These are phyloP conservation scores for Sarcophaga carnaria DNA, from an alignment of 2,888 invertebrate genomes.

Conservation along the genomic window DNA sequence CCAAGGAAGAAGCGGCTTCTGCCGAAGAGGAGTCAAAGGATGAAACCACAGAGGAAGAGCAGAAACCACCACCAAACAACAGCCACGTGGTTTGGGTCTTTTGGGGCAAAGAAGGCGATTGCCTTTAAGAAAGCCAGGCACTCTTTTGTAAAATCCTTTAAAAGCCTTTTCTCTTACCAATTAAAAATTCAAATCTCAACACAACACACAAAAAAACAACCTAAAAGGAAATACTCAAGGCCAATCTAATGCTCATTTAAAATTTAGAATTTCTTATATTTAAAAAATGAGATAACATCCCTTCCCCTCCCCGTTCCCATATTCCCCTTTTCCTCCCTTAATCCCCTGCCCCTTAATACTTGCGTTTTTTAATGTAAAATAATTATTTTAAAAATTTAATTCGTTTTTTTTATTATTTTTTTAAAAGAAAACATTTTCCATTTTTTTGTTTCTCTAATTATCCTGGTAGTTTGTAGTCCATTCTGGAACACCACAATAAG, in stretches of 20 bases:
- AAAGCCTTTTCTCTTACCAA: neutral
- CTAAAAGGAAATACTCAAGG: slow-evolving; percentile 44
- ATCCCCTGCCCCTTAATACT: neutral
- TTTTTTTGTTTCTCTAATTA: neutral
- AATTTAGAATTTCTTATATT: slow-evolving; percentile 36
- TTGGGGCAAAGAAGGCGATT: slow-evolving; percentile 88
- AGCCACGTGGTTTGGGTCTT: slow-evolving; percentile 86
- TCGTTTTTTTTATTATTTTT: too few relatives aligned
- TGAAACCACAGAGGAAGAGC: slow-evolving; percentile 80
- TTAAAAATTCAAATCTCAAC: neutral
- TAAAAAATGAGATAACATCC: neutral
- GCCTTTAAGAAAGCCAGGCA: slow-evolving; percentile 84
- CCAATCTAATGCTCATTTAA: slow-evolving; percentile 55
- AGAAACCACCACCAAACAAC: slow-evolving; percentile 83
- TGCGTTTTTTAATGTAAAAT: neutral
- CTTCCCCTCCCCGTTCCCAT: neutral
- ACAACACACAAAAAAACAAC: too few relatives aligned
- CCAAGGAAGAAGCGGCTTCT: slow-evolving; percentile 68
- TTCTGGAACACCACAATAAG: too few relatives aligned
- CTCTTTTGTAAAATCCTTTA: slow-evolving; percentile 78
- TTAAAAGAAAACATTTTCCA: neutral
- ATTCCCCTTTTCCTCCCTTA: neutral
- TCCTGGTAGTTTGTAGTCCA: slow-evolving; percentile 41
- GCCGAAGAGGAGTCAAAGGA: slow-evolving; percentile 71
- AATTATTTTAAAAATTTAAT: slow-evolving; percentile 37